Evolutionary conservation across 2,888 invertebrate species (phyloP), one percentile per base, ranked within the genome.

Genomic region (Toxonevra muliebris): DNA sequence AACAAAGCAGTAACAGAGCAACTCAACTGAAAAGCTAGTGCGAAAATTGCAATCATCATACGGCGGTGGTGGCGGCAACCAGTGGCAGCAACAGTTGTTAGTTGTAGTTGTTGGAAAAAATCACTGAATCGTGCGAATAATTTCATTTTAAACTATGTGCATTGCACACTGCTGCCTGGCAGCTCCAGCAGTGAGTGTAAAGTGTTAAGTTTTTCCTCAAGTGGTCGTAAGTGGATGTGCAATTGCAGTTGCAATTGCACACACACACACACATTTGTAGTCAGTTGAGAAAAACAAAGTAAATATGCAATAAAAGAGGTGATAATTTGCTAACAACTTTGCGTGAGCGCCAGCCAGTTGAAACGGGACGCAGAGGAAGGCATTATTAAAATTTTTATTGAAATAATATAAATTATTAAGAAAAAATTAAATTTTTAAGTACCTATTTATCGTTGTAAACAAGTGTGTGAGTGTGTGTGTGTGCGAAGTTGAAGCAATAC

Each of bases 101-200:
- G 30, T 30, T 30, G 30, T 7, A 30, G 30, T 30, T 30, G 30
- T 30, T 57, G 13, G 41, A 17, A 20, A 62, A 62, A 67, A 67
- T 62, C 67, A 52, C 19, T 53, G 67, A 59, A 58, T 67, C 67
- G 62, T 67, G 67, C 67, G 67, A 62, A 62, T 67, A 62, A 67
- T 67, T 67, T 52, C 41, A 64, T 54, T 64, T 64, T 55, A 55
- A 41, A 42, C 41, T 58, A 15, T n/a, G 13, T 41, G 42, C 42
- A n/a, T 12, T 40, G 58, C 15, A 4, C 9, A 17, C 15, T 30
- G 20, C 3, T 15, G 15, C 5, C 42, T 3, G 11, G 19, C 17
- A 17, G 53, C 11, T 8, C 30, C 30, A 30, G 30, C 30, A 30
- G 3, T 30, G 53, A 13, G 30, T 30, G 30, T 30, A 30, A 30